Conservation (phyloP, 1,140 invertebrate species). For the Pachyrhynchus sulphureomaculatus region DNA sequence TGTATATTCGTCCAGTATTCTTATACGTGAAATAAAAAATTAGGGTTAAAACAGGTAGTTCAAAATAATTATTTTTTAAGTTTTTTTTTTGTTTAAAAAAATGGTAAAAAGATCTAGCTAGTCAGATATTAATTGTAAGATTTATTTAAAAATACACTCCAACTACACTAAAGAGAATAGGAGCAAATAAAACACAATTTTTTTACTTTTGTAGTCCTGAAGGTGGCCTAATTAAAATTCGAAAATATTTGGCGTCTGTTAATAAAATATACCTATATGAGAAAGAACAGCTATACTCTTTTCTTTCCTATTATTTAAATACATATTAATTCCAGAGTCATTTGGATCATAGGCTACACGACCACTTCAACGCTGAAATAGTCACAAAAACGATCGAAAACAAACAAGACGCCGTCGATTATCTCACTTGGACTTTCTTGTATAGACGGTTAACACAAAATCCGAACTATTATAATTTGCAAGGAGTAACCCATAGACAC, state of each 20-base stretch:
- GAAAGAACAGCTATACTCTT: not conserved
- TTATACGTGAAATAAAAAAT: too few species aligned
- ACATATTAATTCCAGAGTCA: slow-evolving; percentile 66
- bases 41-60: too few species aligned
- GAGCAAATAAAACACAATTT: too few species aligned
- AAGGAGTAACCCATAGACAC: slow-evolving; percentile 94
- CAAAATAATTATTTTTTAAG: too few species aligned
- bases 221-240: too few species aligned
- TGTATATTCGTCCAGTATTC: not conserved
- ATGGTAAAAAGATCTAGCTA: too few species aligned
- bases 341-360: slow-evolving; percentile 94
- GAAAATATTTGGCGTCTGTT: too few species aligned
- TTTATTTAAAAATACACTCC: too few species aligned
- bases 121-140: too few species aligned
- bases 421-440: slow-evolving; percentile 98
- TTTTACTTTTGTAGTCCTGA: too few species aligned
- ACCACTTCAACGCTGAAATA: slow-evolving; percentile 99
- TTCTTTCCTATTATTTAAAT: not conserved
- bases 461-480: slow-evolving; percentile 99
- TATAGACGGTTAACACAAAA: slow-evolving; percentile 97
- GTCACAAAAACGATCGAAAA: slow-evolving; percentile 99
- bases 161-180: too few species aligned
- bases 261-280: too few species aligned
- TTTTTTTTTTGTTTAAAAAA: not conserved
- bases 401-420: slow-evolving; percentile 99